Evolutionary conservation across 2,797 vertebrate species (phyloP).

Genomic region (Macrochelys suwanniensis): DNA sequence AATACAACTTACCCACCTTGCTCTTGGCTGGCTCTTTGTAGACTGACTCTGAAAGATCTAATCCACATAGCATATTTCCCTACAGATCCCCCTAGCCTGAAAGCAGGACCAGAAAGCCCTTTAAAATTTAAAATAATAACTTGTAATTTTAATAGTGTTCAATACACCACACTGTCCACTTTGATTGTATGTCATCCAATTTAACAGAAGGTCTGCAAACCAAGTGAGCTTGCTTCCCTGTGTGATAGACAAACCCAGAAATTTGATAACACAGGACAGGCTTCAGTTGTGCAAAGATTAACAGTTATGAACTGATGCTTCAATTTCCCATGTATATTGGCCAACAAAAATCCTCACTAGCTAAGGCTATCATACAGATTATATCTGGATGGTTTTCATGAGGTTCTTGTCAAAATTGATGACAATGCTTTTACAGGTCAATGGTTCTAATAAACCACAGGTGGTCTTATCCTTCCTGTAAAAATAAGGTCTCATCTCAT

Average conservation of each 20-base stretch:
- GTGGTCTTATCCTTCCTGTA: background rate
- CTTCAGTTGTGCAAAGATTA: rapidly evolving
- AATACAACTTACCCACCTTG: background rate
- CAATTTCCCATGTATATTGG: background rate
- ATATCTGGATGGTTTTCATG: background rate
- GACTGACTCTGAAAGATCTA: background rate
- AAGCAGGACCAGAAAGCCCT: background rate
- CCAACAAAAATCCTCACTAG: background rate
- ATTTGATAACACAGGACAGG: background rate
- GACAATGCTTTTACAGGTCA: background rate
- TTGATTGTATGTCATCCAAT: background rate
- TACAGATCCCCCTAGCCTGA: background rate
- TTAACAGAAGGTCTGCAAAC: background rate
- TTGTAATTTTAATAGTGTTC: background rate
- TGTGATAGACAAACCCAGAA: background rate
- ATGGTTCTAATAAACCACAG: background rate
- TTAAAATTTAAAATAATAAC: background rate
- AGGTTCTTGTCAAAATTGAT: conserved; percentile 17
- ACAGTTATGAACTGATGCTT: background rate
- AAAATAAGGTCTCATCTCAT: background rate
- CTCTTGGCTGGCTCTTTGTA: background rate
- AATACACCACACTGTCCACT: background rate
- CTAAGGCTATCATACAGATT: background rate
- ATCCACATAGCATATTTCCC: background rate
- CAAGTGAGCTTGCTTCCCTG: background rate